These are phyloP conservation scores for Tetrapedia diversipes DNA, from an alignment of 2,888 invertebrate species.

Conservation along the genomic window DNA sequence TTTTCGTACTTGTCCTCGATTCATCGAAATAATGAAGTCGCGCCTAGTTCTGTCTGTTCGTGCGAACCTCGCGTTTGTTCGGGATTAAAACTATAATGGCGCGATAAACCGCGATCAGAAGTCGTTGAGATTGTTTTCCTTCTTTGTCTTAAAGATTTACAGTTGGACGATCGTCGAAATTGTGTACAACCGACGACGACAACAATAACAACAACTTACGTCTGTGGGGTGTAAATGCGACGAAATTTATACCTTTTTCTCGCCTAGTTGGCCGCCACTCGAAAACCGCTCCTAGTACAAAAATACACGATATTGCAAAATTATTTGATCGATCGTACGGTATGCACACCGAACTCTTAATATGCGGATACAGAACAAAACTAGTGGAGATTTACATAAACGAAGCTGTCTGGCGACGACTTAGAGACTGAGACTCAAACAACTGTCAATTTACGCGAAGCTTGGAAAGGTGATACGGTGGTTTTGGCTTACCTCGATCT, in stretches of 20 bases:
- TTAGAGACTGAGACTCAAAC: constrained; percentile 11
- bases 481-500: constrained; percentile 26
- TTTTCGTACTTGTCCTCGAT: too few relatives aligned
- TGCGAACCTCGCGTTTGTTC: too few relatives aligned
- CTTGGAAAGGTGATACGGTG: not conserved
- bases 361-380: constrained; percentile 31
- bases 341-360: constrained; percentile 44
- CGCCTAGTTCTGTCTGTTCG: too few relatives aligned
- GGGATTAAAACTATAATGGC: too few relatives aligned
- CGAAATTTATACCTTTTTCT: constrained; percentile 68
- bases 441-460: constrained; percentile 25
- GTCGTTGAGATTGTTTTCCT: too few relatives aligned
- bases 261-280: constrained; percentile 63
- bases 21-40: too few relatives aligned
- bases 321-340: constrained; percentile 49
- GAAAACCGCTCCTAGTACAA: constrained; percentile 66
- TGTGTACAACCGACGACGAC: constrained; percentile 1
- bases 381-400: constrained; percentile 46
- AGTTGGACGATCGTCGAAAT: not conserved
- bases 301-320: constrained; percentile 64
- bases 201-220: too few relatives aligned
- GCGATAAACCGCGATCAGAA: too few relatives aligned
- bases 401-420: constrained; percentile 27
- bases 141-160: not conserved
- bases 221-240: constrained; percentile 43